phyloP scores from a whole-genome alignment of 2,888 invertebrate genomes.

The Agrotis puta region DNA sequence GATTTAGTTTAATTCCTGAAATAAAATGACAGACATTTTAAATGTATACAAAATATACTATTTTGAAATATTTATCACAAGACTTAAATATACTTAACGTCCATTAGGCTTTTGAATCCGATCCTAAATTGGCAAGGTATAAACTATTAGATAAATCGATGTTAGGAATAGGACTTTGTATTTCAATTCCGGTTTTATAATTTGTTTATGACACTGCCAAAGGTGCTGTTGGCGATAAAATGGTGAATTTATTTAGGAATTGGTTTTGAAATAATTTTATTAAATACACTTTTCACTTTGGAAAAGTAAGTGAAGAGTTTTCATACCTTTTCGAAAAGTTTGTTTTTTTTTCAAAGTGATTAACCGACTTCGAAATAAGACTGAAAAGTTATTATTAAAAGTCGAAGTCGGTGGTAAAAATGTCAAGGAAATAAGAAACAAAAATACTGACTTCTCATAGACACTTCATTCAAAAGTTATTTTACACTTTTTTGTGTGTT shows the following conservation, averaged over 20 bases:
- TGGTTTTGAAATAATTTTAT: neutral
- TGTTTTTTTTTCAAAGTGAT: too few species aligned
- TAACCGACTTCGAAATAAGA: too few species aligned
- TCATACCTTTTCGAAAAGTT: neutral
- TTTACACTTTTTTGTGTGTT: too few species aligned
- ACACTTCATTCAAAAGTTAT: too few species aligned
- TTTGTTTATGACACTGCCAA: slow-evolving; percentile 37
- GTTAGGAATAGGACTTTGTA: slow-evolving; percentile 43
- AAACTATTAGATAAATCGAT: slow-evolving; percentile 37
- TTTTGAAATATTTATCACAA: slow-evolving; percentile 10
- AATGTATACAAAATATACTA: slow-evolving; percentile 18
- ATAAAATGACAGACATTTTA: neutral
- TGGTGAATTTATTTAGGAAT: slow-evolving; percentile 22
- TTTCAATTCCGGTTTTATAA: slow-evolving; percentile 45
- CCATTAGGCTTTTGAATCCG: slow-evolving; percentile 31
- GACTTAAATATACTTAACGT: slow-evolving; percentile 39
- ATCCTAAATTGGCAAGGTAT: slow-evolving; percentile 33
- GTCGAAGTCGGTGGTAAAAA: too few species aligned
- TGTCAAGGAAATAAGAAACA: too few species aligned
- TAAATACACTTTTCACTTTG: slow-evolving; percentile 8
- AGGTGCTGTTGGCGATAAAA: slow-evolving; percentile 22
- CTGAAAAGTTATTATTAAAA: too few species aligned
- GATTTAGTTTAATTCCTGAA: too few species aligned
- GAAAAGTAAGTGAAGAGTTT: neutral
- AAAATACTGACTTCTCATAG: too few species aligned